A percentile compares a stretch with the other conserved stretches of the same genome.
Evolutionary conservation across 2,113 vertebrate species (phyloP).

Genomic region (Siphamia tubifer): DNA sequence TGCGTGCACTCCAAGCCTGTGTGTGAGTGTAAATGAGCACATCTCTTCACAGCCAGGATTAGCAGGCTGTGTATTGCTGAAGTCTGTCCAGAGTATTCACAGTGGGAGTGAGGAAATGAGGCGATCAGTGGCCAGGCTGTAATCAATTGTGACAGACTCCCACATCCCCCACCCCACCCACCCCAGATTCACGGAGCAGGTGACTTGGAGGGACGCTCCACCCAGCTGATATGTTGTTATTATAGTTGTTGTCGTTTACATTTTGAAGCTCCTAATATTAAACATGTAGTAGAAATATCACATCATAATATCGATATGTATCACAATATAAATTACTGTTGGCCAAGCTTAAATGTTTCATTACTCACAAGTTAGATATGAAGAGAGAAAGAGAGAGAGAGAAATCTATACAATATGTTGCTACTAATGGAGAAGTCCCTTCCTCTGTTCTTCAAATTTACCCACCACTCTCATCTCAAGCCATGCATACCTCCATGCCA

Average conservation of each 20-base stretch:
- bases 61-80: conserved; percentile 17
- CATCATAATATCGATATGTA: too few relatives aligned
- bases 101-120: conserved; percentile 45
- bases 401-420: too few relatives aligned
- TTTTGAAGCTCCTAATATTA: background rate
- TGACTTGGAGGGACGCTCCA: background rate
- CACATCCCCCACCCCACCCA: too few relatives aligned
- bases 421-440: too few relatives aligned
- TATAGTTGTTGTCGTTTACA: background rate
- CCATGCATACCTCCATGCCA: too few relatives aligned
- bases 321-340: too few relatives aligned
- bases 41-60: conserved; percentile 38
- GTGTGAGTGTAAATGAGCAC: conserved; percentile 1
- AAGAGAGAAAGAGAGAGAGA: too few relatives aligned
- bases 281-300: too few relatives aligned
- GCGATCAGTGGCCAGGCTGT: conserved; percentile 20
- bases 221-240: background rate
- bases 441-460: too few relatives aligned
- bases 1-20: background rate
- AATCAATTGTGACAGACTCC: conserved; percentile 32
- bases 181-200: conserved; percentile 7
- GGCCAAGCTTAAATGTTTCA: too few relatives aligned
- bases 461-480: too few relatives aligned
- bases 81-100: conserved; percentile 21
- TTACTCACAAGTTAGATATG: too few relatives aligned